Percentiles rank a stretch among this genome's conserved stretches.
These are phyloP conservation scores for Ariopsis seemanni DNA, from an alignment of 2,113 vertebrate species.

Conservation along the genomic window DNA sequence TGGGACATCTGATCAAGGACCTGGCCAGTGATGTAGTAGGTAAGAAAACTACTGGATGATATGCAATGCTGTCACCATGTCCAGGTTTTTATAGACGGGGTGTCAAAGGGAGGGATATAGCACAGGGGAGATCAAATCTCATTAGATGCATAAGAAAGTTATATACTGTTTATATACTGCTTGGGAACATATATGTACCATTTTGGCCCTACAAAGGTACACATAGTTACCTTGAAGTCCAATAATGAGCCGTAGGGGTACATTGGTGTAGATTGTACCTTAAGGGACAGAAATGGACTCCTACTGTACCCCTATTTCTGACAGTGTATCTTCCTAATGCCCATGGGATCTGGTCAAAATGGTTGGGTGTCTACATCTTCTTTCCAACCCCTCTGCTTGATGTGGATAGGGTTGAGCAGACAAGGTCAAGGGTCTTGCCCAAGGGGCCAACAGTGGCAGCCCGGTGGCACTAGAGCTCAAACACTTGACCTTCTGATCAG, in stretches of 20 bases:
- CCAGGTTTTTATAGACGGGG: not conserved
- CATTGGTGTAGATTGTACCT: too few species aligned
- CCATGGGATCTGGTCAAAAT: not conserved
- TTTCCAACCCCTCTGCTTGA: too few species aligned
- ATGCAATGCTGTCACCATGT: not conserved
- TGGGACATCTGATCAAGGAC: constrained; percentile 84
- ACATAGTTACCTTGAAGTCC: too few species aligned
- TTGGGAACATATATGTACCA: not conserved
- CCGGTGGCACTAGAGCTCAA: not conserved
- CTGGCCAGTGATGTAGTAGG: constrained; percentile 80
- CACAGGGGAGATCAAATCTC: not conserved
- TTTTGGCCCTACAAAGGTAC: too few species aligned
- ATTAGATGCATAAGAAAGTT: not conserved
- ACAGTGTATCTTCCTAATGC: not conserved
- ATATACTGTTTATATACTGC: not conserved
- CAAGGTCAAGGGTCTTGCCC: too few species aligned
- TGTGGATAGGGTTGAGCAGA: too few species aligned
- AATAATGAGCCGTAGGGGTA: too few species aligned
- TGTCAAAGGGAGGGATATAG: not conserved
- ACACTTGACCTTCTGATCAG: not conserved
- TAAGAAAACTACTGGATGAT: constrained; percentile 33
- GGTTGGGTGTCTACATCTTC: too few species aligned
- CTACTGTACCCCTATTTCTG: too few species aligned
- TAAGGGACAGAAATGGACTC: too few species aligned
- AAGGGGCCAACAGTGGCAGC: too few species aligned